Base-by-base conservation (phyloP, 1,140 invertebrate genomes). In the Diuraphis noxia region DNA sequence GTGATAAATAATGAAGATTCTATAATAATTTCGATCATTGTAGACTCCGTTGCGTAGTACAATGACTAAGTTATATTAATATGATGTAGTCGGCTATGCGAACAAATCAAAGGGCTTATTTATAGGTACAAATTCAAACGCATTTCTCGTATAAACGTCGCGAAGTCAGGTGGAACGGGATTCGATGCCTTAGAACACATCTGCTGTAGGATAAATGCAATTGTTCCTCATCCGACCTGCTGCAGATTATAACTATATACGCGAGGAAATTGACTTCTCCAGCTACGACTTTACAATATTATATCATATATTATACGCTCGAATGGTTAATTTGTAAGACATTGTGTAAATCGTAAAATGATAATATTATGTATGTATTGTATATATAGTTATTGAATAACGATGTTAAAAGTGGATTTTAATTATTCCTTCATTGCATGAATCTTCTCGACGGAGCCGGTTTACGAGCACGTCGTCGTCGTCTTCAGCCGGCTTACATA, bases 351-450 rank as follows among this genome's bases (percentile, higher is more conserved):
- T 25, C 38, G 21, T 36, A 40, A 23, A 81, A 81, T 1, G 23
- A 38, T 30, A 81, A 81, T 3, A 82, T n/a, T 41, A 82, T 82
- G 13, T 41, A 84, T 34, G 13, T 84, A 84, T 41, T 21, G n/a
- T 30, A 38, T 79, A 43, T 43, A 84, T 72, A 6, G 56, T n/a
- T 72, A 72, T 72, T n/a, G 56, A 72, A 72, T 72, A 72, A 72
- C 56, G n/a, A 72, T n/a, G 30, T 72, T 72, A 72, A 84, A 84
- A 84, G 40, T 43, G 82, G 41, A 84, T 84, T 43, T 84, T 84
- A 84, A 84, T 84, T 84, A 84, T 84, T 84, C 41, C 13, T 30
- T 84, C 36, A 84, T 84, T 84, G 82, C 43, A 84, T 81, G 82
- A 84, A 84, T 81, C 41, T 19, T 84, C 30, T 84, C 38, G 13